Evolutionary conservation across 2,888 invertebrate genomes (phyloP), one percentile per base, ranked within the genome.

Genomic region (Folsomia candida): DNA sequence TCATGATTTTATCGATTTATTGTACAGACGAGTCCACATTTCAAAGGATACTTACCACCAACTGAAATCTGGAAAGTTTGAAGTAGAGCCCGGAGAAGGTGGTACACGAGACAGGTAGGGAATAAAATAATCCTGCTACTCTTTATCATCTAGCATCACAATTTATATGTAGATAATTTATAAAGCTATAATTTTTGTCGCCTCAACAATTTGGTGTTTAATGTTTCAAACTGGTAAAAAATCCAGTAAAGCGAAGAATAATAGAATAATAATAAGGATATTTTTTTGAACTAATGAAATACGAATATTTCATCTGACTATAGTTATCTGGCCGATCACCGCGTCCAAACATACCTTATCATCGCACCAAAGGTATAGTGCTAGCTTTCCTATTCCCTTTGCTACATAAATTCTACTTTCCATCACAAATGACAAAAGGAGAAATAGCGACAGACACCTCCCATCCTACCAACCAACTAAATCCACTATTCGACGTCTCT

Each of bases 281-380:
- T n/a, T n/a, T n/a, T n/a, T n/a, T n/a, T n/a, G n/a, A n/a, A n/a
- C n/a, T n/a, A n/a, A n/a, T n/a, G n/a, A n/a, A n/a, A n/a, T n/a
- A n/a, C n/a, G n/a, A n/a, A n/a, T n/a, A n/a, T n/a, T n/a, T n/a
- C n/a, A n/a, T n/a, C n/a, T n/a, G n/a, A n/a, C n/a, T n/a, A n/a
- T n/a, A n/a, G 89, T 2, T 93, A 94, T 83, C 84, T 94, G 68
- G 91, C 92, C 4, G 93, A 94, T 81, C 94, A 93, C 82, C 93
- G 93, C 84, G 88, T 94, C 70, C 93, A 94, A 82, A 92, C 94
- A 0, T 94, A 88, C 83, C 89, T 94, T 65, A 94, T 94, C 79
- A 85, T 93, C 67, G 92, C 93, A 37, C 91, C 92, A 11, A 80
- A 80, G 78, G 82, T 81, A 60, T 11, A n/a, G 20, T 22, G 54